Evolutionary conservation across 2,113 vertebrate genomes (phyloP), one percentile per base, ranked within the genome.

Genomic region (Alouatta palliata): DNA sequence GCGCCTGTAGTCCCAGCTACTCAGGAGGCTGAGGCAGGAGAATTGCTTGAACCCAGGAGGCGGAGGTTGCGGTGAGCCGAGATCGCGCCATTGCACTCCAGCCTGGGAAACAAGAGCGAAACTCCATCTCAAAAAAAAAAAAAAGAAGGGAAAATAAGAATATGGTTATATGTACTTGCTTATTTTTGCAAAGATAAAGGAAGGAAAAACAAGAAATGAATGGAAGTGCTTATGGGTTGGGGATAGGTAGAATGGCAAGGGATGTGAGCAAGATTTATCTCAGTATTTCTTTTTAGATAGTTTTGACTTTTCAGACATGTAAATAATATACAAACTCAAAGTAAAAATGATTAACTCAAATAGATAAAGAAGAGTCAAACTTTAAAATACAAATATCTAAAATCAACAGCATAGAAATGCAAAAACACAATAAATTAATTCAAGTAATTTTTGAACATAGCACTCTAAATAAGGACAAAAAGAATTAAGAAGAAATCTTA

Each of bases 311-410:
- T 27, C 4, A 81, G 17, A 10, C 30, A 56, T 68, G 8, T 92
- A 85, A 32, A n/a, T 91, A 71, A n/a, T 94, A 32, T 68, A 54
- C 20, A 64, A 89, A 92, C 77, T 92, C 73, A 66, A 94, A 93
- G 75, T 47, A 77, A 68, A 47, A 70, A 75, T 85, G 35, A 35
- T 87, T 68, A 80, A 87, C n/a, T 68, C 66, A 84, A 35, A 90
- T 66, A 93, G 9, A 27, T 52, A 52, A 52, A 52, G 49, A 52
- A 92, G 25, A 56, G 13, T 32, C 79, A 88, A 56, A 73, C 17
- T 27, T 88, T 85, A 92, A 94, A 94, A 81, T 61, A 70, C 43
- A 82, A 87, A 61, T 76, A 77, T 70, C 25, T 83, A 76, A 80
- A 89, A 75, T 73, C 61, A 71, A 32, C 10, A 70, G 9, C 3